Evolutionary conservation across 2,797 vertebrate genomes (phyloP), one percentile per base, ranked within the genome.

Genomic region (Apogon talboti): DNA sequence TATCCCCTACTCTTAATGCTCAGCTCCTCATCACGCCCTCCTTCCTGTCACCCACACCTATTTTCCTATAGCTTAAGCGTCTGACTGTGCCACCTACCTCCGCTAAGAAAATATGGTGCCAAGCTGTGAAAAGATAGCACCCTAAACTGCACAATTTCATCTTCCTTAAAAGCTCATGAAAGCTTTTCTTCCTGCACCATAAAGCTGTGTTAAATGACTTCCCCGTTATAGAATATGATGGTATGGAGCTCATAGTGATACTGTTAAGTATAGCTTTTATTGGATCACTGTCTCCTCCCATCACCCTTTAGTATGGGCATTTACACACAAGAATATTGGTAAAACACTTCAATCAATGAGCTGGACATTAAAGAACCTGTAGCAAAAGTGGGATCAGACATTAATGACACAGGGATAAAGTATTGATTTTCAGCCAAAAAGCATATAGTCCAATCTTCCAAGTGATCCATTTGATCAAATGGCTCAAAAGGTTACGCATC

Each of bases 1-100:
- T 49, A 45, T 60, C 61, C 72, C 65, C 68, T 56, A 41, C 70
- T 74, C 56, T 73, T 89, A 87, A 86, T 87, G 71, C 79, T 47
- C 62, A 56, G 58, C 69, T 67, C 75, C 61, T 83, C 62, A 51
- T 62, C 68, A 12, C 58, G 57, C 60, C 56, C 66, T 70, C 63
- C 55, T 60, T 79, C 54, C 75, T 77, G 73, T 86, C 79, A 82
- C 62, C 63, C 61, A 67, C 50, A 86, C 72, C 67, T 71, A 44
- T 49, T 4, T 63, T 78, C 81, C 86, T 65, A 79, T 78, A 83
- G 79, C 85, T 81, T 89, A 87, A 89, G 78, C 81, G 57, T 52
- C 64, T 56, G 55, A 72, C 71, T 83, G 73, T 7, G 12, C 66
- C 71, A 82, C 74, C 66, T 81, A 71, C 73, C 77, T 60, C 52